Base-by-base conservation (phyloP, 2,797 vertebrate species). In the Parotocinclus haroldoi region DNA sequence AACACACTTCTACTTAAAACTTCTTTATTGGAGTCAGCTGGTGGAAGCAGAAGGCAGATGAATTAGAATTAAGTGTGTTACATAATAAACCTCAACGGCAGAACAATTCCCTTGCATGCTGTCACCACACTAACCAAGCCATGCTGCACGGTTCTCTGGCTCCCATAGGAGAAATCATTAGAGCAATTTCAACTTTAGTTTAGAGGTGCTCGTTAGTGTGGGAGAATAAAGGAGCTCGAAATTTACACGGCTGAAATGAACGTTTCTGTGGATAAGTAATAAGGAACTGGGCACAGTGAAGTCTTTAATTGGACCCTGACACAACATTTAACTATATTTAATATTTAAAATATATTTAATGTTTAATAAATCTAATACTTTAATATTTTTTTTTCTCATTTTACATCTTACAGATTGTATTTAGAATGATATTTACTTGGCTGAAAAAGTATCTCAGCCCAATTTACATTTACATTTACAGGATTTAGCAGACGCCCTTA, bases 181-280 rank as follows among this genome's bases (percentile, higher is more conserved):
- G 3, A 45, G 49, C 39, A 59, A 44, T 53, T 7, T 63, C 38
- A 18, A 37, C 60, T 63, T 63, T 53, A 52, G 10, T 59, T 59
- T 38, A 19, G 57, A 69, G 18, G 37, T 53, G 69, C 18, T 65
- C 62, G 65, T 71, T 71, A 64, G 50, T 48, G 55, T 58, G 19
- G 56, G 61, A 64, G 62, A 59, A 58, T 13, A 59, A 58, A 58
- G 36, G 14, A 37, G 2, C 4, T 19, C 44, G 68, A 39, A 51
- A 17, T 44, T 62, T 27, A 27, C 27, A 27, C 5, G 27, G 27
- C 27, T 27, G 27, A 56, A 69, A 57, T 27, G 27, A 66, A 53
- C 6, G 19, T 64, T 64, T 37, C 19, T 63, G 19, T 50, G 37
- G 38, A 44, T 17, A 17, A 19, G 49, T 54, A 3, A 7, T 5